Percentiles rank a stretch among this genome's conserved stretches.
These are phyloP conservation scores for Archaeoteleia sp. DNA, from an alignment of 2,888 invertebrate species.

Conservation along the genomic window DNA sequence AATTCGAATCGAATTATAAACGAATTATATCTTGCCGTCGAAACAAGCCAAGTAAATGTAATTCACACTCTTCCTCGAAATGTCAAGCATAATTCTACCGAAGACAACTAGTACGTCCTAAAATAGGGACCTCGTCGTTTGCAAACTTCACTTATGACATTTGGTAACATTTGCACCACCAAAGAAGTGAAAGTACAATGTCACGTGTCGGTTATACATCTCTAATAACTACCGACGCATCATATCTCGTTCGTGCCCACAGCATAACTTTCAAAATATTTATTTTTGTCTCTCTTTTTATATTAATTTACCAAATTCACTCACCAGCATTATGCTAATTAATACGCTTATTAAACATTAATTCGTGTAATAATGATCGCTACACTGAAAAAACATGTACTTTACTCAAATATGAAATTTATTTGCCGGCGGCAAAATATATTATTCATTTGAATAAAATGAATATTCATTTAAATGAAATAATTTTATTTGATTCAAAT, in stretches of 20 bases:
- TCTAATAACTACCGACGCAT: slow-evolving; percentile 6
- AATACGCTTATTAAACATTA: too few relatives aligned
- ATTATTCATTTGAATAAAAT: too few relatives aligned
- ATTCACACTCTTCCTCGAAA: too few relatives aligned
- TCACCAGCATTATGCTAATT: too few relatives aligned
- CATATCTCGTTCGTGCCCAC: slow-evolving; percentile 2
- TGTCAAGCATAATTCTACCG: slow-evolving; percentile 27
- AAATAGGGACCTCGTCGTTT: slow-evolving; percentile 23
- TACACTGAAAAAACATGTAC: too few relatives aligned
- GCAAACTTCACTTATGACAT: slow-evolving; percentile 18
- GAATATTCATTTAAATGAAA: too few relatives aligned
- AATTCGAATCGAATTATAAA: slow-evolving; percentile 3
- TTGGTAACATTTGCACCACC: slow-evolving; percentile 32
- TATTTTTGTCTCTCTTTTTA: too few relatives aligned
- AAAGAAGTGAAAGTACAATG: slow-evolving; percentile 41
- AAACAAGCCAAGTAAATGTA: slow-evolving; percentile 1
- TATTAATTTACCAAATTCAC: too few relatives aligned
- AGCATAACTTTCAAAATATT: slow-evolving; percentile 20
- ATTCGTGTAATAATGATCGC: too few relatives aligned
- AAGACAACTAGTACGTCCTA: slow-evolving; percentile 17
- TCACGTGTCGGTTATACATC: slow-evolving; percentile 13
- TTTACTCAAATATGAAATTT: too few relatives aligned
- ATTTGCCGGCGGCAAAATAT: too few relatives aligned
- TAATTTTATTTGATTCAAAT: too few relatives aligned
- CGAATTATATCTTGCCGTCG: not conserved